Conservation (phyloP, 2,797 vertebrate species). For the Ispidina picta region DNA sequence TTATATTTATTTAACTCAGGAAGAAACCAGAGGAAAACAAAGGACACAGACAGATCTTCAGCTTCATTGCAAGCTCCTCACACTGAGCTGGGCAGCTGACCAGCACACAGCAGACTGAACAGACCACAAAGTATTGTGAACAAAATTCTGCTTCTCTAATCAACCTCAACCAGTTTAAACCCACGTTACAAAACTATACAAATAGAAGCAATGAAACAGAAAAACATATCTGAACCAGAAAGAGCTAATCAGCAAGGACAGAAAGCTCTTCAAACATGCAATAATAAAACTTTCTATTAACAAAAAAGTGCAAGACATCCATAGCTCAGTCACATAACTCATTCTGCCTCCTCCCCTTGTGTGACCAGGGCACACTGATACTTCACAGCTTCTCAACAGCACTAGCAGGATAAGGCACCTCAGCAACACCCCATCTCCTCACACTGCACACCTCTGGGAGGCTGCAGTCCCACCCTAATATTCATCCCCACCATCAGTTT, state of each 20-base stretch:
- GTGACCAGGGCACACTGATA: not conserved
- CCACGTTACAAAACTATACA: accelerated
- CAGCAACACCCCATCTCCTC: not conserved
- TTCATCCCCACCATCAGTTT: not conserved
- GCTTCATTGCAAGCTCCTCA: not conserved
- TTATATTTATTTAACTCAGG: not conserved
- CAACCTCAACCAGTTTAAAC: not conserved
- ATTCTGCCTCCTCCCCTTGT: not conserved
- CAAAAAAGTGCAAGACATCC: not conserved
- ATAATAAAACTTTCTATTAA: not conserved
- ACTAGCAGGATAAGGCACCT: not conserved
- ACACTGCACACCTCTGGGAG: accelerated
- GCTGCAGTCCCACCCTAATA: not conserved
- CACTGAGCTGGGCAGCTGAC: not conserved
- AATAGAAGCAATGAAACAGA: not conserved
- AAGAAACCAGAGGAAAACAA: not conserved
- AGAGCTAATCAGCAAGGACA: not conserved
- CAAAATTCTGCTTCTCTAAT: not conserved
- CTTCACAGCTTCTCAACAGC: not conserved
- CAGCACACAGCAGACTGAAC: not conserved
- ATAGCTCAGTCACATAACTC: not conserved
- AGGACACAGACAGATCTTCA: not conserved
- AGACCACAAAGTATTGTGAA: not conserved
- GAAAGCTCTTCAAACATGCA: not conserved
- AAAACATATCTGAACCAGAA: not conserved